Base-by-base conservation (phyloP, 2,888 invertebrate genomes). In the Leptothorax acervorum region DNA sequence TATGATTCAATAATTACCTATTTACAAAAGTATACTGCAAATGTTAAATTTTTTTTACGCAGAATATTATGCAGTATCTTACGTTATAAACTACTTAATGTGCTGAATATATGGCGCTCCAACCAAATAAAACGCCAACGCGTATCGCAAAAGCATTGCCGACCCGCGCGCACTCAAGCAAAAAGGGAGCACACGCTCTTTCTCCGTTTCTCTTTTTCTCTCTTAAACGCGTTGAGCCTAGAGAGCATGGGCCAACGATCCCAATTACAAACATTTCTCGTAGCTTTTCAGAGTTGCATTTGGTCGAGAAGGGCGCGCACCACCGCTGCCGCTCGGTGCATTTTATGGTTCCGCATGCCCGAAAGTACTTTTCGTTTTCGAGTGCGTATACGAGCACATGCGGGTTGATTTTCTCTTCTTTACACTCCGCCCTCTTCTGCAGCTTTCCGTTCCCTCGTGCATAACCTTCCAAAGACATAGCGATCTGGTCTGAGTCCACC, bases 201-300 rank as follows among this genome's bases (percentile, higher is more conserved):
- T 78, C 68, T 68, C 28, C 28, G 45, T 45, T 45, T 45, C 48
- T n/a, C 9, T 53, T 23, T 71, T 31, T 65, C 53, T 62, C 39
- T 55, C 42, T 53, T 45, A 45, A 66, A 45, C 8, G 6, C 45
- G 48, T 18, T 18, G 48, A 28, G 66, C 85, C 28, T 74, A 65
- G 84, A 78, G 86, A 85, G 85, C 82, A 84, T 35, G 87, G 89
- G 89, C 90, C 90, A 92, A 92, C 93, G 93, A 94, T 94, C 92
- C 92, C 93, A 94, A 94, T 94, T 94, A 94, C 92, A 94, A 94
- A 94, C 93, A 94, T 93, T 93, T 93, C 93, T 92, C 91, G 91
- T 93, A 89, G 92, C 92, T 92, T 93, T 93, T 92, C 88, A 89
- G 91, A 92, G 92, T 92, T 91, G 90, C 92, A 93, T 93, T 92